Conservation (phyloP, 1,140 invertebrate genomes). For the Aradophagus sp. region DNA sequence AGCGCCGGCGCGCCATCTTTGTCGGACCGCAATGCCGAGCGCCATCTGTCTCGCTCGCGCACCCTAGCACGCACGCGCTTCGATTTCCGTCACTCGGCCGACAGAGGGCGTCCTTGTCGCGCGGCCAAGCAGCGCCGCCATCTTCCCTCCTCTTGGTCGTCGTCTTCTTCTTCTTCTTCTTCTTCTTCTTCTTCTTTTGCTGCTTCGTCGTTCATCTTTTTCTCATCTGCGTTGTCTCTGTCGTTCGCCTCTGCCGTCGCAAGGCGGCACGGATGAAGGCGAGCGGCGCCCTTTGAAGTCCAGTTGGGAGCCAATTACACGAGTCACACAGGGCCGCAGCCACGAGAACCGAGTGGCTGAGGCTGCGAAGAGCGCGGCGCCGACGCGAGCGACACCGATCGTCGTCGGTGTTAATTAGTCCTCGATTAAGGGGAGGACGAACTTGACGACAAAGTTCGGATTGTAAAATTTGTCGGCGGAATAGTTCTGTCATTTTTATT, state of each 20-base stretch:
- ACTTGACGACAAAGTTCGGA: too few species aligned
- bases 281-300: constrained; percentile 75
- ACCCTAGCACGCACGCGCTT: constrained; percentile 56
- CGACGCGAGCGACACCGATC: constrained; percentile 56
- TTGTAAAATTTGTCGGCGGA: too few species aligned
- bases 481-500: too few species aligned
- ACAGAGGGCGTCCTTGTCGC: constrained; percentile 50
- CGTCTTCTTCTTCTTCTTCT: constrained; percentile 39
- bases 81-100: constrained; percentile 55
- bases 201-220: constrained; percentile 13
- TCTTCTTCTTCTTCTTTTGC: constrained; percentile 34
- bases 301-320: constrained; percentile 77
- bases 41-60: constrained; percentile 8
- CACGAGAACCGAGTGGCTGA: constrained; percentile 23
- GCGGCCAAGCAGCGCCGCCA: too few species aligned
- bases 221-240: constrained; percentile 29
- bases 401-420: constrained; percentile 48
- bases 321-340: constrained; percentile 75
- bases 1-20: constrained; percentile 17
- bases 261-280: constrained; percentile 75
- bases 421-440: constrained; percentile 27
- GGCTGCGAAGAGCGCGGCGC: constrained; percentile 64
- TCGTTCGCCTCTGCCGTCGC: constrained; percentile 61
- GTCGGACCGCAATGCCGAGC: constrained; percentile 23
- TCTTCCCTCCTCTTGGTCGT: too few species aligned